Evolutionary conservation across 2,797 vertebrate genomes (phyloP), one percentile per base, ranked within the genome.

Genomic region (Telmatherina bonti): DNA sequence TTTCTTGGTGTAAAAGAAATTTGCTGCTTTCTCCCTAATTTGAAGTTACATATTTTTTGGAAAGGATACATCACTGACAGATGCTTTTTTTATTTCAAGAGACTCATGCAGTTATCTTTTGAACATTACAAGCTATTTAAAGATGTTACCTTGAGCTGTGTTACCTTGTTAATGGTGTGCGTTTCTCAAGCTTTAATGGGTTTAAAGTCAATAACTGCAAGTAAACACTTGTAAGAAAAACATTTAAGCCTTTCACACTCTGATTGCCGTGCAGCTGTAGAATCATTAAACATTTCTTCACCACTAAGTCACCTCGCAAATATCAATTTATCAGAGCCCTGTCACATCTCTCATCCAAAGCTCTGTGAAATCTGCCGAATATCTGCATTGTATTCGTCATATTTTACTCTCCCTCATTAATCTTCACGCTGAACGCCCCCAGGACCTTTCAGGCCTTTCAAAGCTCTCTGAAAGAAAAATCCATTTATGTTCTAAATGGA

Each of bases 401-500:
- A 3, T 68, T 49, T 82, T 30, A 24, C 53, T 57, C 49, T 1
- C n/a, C 30, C 78, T 85, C 68, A 60, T 77, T 83, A 67, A 70
- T 80, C 70, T 73, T 70, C 64, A 31, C 0, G 1, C 13, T 26
- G 22, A 68, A 30, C 49, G 35, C 49, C 18, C 5, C 1, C 11
- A 18, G 51, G 70, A 53, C 62, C 61, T 51, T 59, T 74, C 38
- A 30, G 22, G 36, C 31, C 38, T 58, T 60, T 78, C 27, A 57
- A 38, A 35, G 20, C 16, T 22, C 41, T 18, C 47, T 68, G 56
- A 43, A 12, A 9, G 11, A 15, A 24, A 63, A 57, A 76, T 61
- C 49, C 22, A 71, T 79, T 81, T 57, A 53, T 57, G 67, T 72
- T 68, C 16, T 55, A 82, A 78, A 81, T 70, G 53, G 62, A 59